A percentile compares a stretch with the other conserved stretches of the same genome.
These are phyloP conservation scores for Neostethus bicornis DNA, from an alignment of 2,797 vertebrate genomes.

Conservation along the genomic window DNA sequence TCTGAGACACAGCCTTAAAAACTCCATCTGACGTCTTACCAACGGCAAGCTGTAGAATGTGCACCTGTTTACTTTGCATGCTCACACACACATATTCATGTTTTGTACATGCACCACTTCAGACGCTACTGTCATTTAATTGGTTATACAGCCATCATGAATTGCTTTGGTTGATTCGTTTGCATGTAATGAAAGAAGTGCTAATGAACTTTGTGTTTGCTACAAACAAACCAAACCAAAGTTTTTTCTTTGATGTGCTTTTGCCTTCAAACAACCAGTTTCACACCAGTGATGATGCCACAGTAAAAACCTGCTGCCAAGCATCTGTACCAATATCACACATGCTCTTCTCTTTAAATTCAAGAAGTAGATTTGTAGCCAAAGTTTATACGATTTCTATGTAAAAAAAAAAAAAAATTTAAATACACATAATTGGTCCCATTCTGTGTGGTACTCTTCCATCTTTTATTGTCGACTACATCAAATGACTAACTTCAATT, in stretches of 20 bases:
- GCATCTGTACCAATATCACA: constrained; percentile 54
- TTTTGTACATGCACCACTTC: constrained; percentile 63
- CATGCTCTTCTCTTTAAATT: constrained; percentile 43
- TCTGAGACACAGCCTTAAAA: constrained; percentile 60
- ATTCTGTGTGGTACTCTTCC: background rate
- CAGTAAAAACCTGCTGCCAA: constrained; percentile 38
- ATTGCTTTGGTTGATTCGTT: constrained; percentile 61
- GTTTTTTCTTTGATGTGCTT: constrained; percentile 62
- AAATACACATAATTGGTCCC: constrained; percentile 1
- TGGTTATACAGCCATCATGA: constrained; percentile 57
- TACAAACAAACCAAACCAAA: constrained; percentile 70
- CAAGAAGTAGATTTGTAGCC: constrained; percentile 31
- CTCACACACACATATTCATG: constrained; percentile 34
- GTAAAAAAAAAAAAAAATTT: background rate
- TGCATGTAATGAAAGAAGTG: constrained; percentile 65
- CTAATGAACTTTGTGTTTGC: constrained; percentile 67
- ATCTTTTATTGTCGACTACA: background rate
- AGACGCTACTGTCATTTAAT: constrained; percentile 50
- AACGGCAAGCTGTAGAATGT: constrained; percentile 41
- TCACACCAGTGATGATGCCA: constrained; percentile 31
- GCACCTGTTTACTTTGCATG: constrained; percentile 61
- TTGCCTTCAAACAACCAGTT: constrained; percentile 39
- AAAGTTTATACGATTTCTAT: background rate
- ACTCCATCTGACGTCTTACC: constrained; percentile 61
- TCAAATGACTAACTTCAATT: constrained; percentile 26